Evolutionary conservation across 2,888 invertebrate species (phyloP).

Genomic region (Gasteruption jaculator): DNA sequence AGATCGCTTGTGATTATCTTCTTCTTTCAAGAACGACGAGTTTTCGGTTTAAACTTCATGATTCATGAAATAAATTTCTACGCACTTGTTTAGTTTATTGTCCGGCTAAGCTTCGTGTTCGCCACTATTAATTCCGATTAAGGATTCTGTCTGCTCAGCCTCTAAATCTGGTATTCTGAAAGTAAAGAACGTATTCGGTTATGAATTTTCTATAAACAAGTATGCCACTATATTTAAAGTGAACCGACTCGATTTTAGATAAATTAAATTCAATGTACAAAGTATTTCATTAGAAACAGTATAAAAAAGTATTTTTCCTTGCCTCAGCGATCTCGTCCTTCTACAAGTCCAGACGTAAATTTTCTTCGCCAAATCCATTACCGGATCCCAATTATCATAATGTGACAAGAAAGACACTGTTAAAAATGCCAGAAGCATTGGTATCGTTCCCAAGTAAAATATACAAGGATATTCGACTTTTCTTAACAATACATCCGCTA

Average conservation of each 20-base stretch:
- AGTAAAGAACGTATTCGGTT: constrained; percentile 21
- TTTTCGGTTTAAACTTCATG: no score
- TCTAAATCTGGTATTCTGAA: constrained; percentile 61
- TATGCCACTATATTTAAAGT: not conserved
- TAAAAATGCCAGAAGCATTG: constrained; percentile 73
- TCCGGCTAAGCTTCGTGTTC: constrained; percentile 57
- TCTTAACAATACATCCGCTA: constrained; percentile 75
- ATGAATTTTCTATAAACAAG: not conserved
- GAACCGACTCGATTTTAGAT: not conserved
- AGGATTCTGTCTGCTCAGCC: constrained; percentile 66
- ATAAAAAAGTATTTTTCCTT: constrained; percentile 45
- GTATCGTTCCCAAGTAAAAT: constrained; percentile 75
- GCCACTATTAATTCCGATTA: constrained; percentile 60
- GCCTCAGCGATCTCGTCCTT: constrained; percentile 52
- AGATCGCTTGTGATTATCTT: no score
- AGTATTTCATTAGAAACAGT: not conserved
- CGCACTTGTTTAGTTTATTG: constrained; percentile 33
- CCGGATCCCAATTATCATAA: constrained; percentile 80
- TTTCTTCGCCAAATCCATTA: constrained; percentile 57
- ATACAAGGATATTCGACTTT: constrained; percentile 63
- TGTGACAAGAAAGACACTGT: constrained; percentile 67
- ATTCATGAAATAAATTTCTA: no score
- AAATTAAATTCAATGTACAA: not conserved
- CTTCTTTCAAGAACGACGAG: no score
- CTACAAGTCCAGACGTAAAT: constrained; percentile 54